Evolutionary conservation across 1,140 invertebrate species (phyloP).

Genomic region (Pygmarrhopalites habei): DNA sequence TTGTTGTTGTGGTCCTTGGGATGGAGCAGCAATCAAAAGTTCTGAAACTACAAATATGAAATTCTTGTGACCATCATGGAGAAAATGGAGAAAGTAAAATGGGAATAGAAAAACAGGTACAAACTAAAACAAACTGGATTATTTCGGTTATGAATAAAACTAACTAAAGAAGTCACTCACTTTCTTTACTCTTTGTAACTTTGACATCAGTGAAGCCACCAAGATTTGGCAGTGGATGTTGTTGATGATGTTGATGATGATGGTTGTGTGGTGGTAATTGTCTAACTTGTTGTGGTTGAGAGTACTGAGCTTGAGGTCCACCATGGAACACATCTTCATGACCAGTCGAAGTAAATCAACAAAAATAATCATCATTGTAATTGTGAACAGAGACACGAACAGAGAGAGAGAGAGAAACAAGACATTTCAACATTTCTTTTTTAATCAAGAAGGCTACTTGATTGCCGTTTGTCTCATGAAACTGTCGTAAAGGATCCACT

Average conservation of each 20-base stretch:
- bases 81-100: too few relatives aligned
- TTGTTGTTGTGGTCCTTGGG: slow-evolving; percentile 16
- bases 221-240: not conserved
- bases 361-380: not conserved
- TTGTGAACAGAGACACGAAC: not conserved
- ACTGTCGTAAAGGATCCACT: too few relatives aligned
- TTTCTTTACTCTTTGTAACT: not conserved
- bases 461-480: too few relatives aligned
- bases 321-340: not conserved
- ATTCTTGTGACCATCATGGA: too few relatives aligned
- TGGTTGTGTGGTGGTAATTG: slow-evolving; percentile 18
- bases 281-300: slow-evolving; percentile 16
- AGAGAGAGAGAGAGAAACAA: not conserved
- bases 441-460: too few relatives aligned
- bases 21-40: slow-evolving; percentile 7
- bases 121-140: too few relatives aligned
- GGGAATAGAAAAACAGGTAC: too few relatives aligned
- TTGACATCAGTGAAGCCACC: not conserved
- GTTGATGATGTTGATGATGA: too few relatives aligned
- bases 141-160: too few relatives aligned
- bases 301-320: slow-evolving; percentile 23
- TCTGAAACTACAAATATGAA: too few relatives aligned
- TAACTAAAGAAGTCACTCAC: too few relatives aligned
- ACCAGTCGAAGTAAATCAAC: not conserved
- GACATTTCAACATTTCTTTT: too few relatives aligned